Conservation (phyloP, 92 coral and sea anemone species). For the Chrysogorgia sp. region DNA sequence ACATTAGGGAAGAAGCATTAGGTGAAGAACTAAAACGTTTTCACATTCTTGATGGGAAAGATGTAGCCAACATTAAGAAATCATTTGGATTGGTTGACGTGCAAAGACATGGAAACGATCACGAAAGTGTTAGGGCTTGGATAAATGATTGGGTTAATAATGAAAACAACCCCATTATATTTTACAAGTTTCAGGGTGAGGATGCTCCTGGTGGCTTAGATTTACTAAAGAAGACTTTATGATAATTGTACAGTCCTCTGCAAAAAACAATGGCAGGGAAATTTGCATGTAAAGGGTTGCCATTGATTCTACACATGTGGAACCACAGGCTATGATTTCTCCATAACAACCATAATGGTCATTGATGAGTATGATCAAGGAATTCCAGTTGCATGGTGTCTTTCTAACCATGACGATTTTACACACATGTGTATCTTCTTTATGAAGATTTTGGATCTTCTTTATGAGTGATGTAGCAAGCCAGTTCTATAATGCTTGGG, state of each 20-base stretch:
- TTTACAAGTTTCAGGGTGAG: conserved; percentile 59
- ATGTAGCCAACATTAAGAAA: conserved; percentile 51
- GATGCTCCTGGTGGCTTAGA: conserved; percentile 36
- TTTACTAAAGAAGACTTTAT: no score
- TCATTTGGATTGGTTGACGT: conserved; percentile 53
- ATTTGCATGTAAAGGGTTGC: conserved; percentile 30
- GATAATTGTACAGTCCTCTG: no score
- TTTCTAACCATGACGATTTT: conserved; percentile 21
- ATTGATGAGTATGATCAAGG: conserved; percentile 48
- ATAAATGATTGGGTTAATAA: conserved; percentile 52
- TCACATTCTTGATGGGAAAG: conserved; percentile 52
- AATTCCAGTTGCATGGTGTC: conserved; percentile 53
- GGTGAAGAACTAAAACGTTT: conserved; percentile 18
- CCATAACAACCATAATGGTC: conserved; percentile 40
- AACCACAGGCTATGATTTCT: conserved; percentile 48
- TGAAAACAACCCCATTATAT: conserved; percentile 56
- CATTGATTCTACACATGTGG: conserved; percentile 36
- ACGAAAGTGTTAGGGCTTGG: conserved; percentile 61
- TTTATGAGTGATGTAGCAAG: conserved; percentile 59
- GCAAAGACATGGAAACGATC: conserved; percentile 63
- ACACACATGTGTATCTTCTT: conserved; percentile 41
- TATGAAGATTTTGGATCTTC: no score
- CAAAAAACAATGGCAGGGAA: conserved; percentile 41
- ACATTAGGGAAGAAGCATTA: conserved; percentile 58
- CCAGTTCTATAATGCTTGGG: conserved; percentile 50